Percentiles rank a stretch among this genome's conserved stretches.
phyloP scores from a whole-genome alignment of 2,888 invertebrate species.

The Leptarthrus brevirostris region DNA sequence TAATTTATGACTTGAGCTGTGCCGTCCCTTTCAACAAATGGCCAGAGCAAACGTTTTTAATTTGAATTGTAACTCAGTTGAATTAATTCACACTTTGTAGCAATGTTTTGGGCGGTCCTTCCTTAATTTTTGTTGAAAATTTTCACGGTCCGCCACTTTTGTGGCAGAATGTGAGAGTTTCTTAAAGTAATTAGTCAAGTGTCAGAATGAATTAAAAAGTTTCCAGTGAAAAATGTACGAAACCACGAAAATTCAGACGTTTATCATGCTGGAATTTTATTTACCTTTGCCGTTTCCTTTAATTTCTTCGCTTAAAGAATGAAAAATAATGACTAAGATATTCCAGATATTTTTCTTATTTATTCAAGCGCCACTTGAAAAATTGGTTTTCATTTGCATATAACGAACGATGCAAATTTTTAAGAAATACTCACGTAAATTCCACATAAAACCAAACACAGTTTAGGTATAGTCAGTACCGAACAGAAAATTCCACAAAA shows the following conservation, averaged over 20 bases:
- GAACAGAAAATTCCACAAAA: too few relatives aligned
- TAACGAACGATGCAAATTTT: too few relatives aligned
- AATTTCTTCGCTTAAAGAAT: too few relatives aligned
- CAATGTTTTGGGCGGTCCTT: slow-evolving; percentile 37
- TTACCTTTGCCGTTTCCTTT: too few relatives aligned
- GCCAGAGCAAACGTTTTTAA: slow-evolving; percentile 23
- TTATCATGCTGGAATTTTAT: slow-evolving; percentile 22
- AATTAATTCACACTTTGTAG: slow-evolving; percentile 43
- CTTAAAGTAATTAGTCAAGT: slow-evolving; percentile 32
- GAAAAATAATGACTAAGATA: too few relatives aligned
- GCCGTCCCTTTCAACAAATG: slow-evolving; percentile 26
- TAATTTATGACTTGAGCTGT: slow-evolving; percentile 22
- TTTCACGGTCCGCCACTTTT: slow-evolving; percentile 35
- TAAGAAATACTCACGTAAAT: too few relatives aligned
- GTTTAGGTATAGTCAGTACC: too few relatives aligned
- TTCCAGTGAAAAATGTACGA: neutral
- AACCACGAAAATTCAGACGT: slow-evolving; percentile 23
- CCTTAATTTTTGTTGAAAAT: slow-evolving; percentile 26
- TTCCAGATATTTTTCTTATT: too few relatives aligned
- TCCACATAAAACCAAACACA: too few relatives aligned
- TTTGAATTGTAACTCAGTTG: slow-evolving; percentile 38
- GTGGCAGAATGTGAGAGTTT: slow-evolving; percentile 29
- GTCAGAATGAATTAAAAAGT: slow-evolving; percentile 40
- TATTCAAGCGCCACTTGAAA: too few relatives aligned
- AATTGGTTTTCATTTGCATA: too few relatives aligned